Evolutionary conservation across 2,888 invertebrate species (phyloP), one percentile per base, ranked within the genome.

Genomic region (Anticlea derivata): DNA sequence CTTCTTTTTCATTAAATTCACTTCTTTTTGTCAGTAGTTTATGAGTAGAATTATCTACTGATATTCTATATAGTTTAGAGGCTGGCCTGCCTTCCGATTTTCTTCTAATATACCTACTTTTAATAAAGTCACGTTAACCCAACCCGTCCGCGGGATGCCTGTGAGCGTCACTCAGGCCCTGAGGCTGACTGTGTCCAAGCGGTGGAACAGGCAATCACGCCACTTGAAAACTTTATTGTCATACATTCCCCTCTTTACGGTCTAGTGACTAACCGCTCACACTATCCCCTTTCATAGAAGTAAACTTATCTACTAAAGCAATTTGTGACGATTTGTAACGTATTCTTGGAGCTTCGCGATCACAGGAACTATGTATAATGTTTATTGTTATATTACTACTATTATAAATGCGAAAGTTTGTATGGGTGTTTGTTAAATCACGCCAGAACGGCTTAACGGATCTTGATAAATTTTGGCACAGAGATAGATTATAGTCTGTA

Each of bases 161-260:
- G 38, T 41, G 37, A 55, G 55, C 46, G 43, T 38, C 37, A 31
- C 45, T 27, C 24, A 37, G 35, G 48, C 50, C 37, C 40, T 22
- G 8, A 26, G 44, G 43, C 34, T 20, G 35, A 45, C 23, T 29
- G 48, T 48, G 39, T 12, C 50, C 58, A 46, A 52, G 48, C 52
- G 50, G 55, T 57, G 54, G 55, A 56, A 52, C 62, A 57, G 45
- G 52, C 61, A 74, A 73, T 66, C 68, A 71, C 62, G 55, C 41
- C 61, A 60, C 65, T 73, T 65, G 55, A 60, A 70, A 66, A 62
- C 59, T 58, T 63, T 60, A 65, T 59, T 63, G 63, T 67, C 65
- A 62, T 65, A 58, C 60, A 53, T 55, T 66, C 73, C 75, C 75
- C 70, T 68, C 65, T 65, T 69, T 58, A 74, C 66, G 75, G 66